Base-by-base conservation (phyloP, 2,888 invertebrate species). In the Drosophila kambysellisi region DNA sequence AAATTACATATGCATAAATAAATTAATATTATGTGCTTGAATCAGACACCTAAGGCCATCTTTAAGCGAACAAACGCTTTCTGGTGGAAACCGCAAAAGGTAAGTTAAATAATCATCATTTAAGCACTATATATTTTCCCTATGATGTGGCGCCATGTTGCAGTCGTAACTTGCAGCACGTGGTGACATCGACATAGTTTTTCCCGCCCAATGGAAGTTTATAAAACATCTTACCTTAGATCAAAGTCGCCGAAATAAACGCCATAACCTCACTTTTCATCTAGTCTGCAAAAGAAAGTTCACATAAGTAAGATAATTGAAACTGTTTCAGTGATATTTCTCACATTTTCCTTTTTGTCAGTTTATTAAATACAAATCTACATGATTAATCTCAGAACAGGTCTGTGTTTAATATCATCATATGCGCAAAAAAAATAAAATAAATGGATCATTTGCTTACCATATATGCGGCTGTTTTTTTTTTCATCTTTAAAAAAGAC, bases 21-120 rank as follows among this genome's bases (percentile, higher is more conserved):
- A 41, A 32, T 9, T 33, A 25, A 33, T 25, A 9, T 20, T 33
- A 56, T 69, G 32, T 64, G 61, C 52, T 53, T 56, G 17, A n/a
- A 73, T 93, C 93, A 93, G 93, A 92, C 93, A 76, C 82, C 91
- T 91, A 85, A 85, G 82, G 56, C 93, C 93, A 92, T 93, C 93
- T 58, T 89, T 85, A 92, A 91, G 87, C 79, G 74, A 48, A 67
- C 57, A 59, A 76, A 66, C 83, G 83, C 87, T 91, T 92, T 94
- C 93, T 91, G 93, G 93, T 92, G 94, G 93, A 94, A 94, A 94
- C 93, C 94, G 92, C 93, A 93, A 94, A 94, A 93, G 93, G 92
- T 91, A 91, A 78, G 72, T 73, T 64, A 82, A 58, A 33, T 62
- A 77, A 69, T 92, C 93, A 92, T 93, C 93, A 93, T 87, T 81